Evolutionary conservation across 2,113 vertebrate genomes (phyloP).

Genomic region (Sakesphorus luctuosus): DNA sequence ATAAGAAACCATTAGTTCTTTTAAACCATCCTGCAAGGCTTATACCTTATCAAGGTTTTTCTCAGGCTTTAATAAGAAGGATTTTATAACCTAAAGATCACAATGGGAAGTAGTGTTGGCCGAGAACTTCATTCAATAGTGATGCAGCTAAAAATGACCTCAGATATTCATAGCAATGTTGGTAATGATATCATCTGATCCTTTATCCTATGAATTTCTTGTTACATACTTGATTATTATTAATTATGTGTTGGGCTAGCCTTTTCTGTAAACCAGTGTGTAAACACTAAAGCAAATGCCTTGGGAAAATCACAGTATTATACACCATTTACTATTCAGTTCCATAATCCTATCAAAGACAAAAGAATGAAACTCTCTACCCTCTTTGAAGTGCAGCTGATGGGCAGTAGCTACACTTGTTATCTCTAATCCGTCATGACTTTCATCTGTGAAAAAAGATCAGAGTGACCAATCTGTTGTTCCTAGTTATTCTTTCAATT

Average conservation of each 20-base stretch:
- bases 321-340: background rate
- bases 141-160: background rate
- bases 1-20: background rate
- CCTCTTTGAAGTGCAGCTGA: background rate
- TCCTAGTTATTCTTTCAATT: background rate
- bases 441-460: background rate
- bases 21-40: background rate
- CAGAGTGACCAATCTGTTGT: background rate
- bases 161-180: background rate
- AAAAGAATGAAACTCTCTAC: background rate
- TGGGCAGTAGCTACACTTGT: background rate
- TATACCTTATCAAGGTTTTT: background rate
- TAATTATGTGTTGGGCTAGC: background rate
- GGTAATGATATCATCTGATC: background rate
- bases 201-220: background rate
- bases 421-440: background rate
- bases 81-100: background rate
- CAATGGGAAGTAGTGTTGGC: accelerated
- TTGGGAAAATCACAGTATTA: background rate
- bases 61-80: background rate
- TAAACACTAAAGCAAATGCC: background rate
- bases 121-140: background rate
- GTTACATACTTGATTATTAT: background rate
- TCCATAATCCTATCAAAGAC: background rate
- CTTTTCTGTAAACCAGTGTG: background rate